These are phyloP conservation scores for Drosophila parthenogenetica DNA, from an alignment of 2,888 invertebrate genomes.

Conservation along the genomic window DNA sequence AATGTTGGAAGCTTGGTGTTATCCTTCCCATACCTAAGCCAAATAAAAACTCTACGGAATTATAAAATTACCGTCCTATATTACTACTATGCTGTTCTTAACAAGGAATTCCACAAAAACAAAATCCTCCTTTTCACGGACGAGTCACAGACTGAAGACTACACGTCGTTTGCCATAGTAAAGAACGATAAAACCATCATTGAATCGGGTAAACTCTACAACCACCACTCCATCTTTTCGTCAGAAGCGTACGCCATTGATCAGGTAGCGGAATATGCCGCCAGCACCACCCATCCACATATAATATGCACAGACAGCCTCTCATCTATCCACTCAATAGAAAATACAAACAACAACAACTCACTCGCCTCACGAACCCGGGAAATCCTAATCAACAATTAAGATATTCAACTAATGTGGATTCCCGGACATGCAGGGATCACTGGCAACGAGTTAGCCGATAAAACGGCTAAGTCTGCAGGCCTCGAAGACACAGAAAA, in stretches of 20 bases:
- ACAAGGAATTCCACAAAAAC: no score
- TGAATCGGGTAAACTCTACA: no score
- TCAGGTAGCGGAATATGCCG: no score
- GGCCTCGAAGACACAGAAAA: no score
- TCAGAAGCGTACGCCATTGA: not conserved
- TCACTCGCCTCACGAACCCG: not conserved
- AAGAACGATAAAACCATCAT: no score
- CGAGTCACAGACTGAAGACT: not conserved
- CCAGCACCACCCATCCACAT: conserved; percentile 1
- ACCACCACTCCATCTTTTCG: no score
- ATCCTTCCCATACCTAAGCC: conserved; percentile 1
- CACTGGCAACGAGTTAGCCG: no score
- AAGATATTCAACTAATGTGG: no score
- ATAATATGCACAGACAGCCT: conserved; percentile 1
- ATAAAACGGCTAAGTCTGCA: no score
- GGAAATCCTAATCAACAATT: not conserved
- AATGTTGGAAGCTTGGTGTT: not conserved
- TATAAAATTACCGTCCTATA: not conserved
- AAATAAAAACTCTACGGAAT: not conserved
- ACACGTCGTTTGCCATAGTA: not conserved
- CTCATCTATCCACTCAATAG: not conserved
- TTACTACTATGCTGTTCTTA: not conserved
- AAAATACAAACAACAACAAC: not conserved
- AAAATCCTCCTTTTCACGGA: not conserved
- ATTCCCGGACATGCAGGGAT: no score